Evolutionary conservation across 1,140 invertebrate species (phyloP).

Genomic region (Orius insidiosus): DNA sequence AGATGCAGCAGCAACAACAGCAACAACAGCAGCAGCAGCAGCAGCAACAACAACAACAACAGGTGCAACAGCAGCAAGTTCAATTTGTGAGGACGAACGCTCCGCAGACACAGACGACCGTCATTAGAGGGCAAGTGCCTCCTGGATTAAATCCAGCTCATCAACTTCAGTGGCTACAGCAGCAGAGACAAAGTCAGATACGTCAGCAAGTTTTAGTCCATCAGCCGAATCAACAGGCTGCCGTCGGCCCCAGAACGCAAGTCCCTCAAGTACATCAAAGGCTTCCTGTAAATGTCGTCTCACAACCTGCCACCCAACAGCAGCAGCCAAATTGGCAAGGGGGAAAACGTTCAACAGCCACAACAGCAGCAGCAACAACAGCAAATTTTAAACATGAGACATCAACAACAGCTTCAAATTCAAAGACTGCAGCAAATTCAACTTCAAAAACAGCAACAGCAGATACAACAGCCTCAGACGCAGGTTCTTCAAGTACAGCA

Average conservation of each 20-base stretch:
- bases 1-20: slow-evolving; percentile 26
- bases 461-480: slow-evolving; percentile 23
- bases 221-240: slow-evolving; percentile 21
- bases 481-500: slow-evolving; percentile 16
- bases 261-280: slow-evolving; percentile 14
- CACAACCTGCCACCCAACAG: slow-evolving; percentile 11
- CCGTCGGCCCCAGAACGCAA: slow-evolving; percentile 21
- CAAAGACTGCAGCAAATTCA: slow-evolving; percentile 19
- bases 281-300: slow-evolving; percentile 15
- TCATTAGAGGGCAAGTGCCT: slow-evolving; percentile 39
- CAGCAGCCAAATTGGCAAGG: slow-evolving; percentile 33
- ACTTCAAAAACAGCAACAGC: slow-evolving; percentile 25
- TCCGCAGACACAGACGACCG: slow-evolving; percentile 21
- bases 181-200: slow-evolving; percentile 31
- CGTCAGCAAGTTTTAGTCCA: slow-evolving; percentile 21
- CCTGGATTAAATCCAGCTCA: slow-evolving; percentile 41
- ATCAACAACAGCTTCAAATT: slow-evolving; percentile 35
- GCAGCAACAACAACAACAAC: slow-evolving; percentile 8
- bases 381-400: slow-evolving; percentile 28
- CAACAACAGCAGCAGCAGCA: slow-evolving; percentile 4
- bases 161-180: slow-evolving; percentile 46
- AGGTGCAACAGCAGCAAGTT: slow-evolving; percentile 11
- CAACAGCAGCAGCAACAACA: slow-evolving; percentile 21
- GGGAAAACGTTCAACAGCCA: slow-evolving; percentile 26
- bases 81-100: slow-evolving; percentile 15